Evolutionary conservation across 2,888 invertebrate species (phyloP), one percentile per base, ranked within the genome.

Genomic region (Clepsis dumicolana): DNA sequence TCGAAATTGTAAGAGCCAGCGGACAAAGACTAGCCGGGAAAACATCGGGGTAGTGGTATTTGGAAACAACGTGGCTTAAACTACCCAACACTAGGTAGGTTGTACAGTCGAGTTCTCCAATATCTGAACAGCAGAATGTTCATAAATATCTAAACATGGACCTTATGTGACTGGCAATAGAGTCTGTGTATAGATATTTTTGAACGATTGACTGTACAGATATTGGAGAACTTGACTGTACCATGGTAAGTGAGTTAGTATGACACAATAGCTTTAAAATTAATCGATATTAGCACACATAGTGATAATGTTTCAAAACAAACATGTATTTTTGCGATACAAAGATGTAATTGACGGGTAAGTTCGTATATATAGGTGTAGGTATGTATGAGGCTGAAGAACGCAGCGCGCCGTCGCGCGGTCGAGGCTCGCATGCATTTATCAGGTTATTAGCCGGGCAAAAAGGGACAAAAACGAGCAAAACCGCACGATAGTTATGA

Each of bases 371-470:
- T 64, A 57, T 41, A 41, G 24, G 62, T 63, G 64, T 68, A 56
- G 50, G 64, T 68, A 64, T 68, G 68, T 68, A 64, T 68, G 64
- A 68, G 68, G 64, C 64, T 64, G 64, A 50, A 68, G 68, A 68
- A 68, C 44, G 54, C 62, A 27, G 18, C 41, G 41, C 63, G 63
- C 35, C 50, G 62, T 32, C 32, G 16, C 35, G 35, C 56, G 21
- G 25, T n/a, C 41, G 65, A 38, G 67, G 68, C 59, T 64, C 44
- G 63, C 63, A 67, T 63, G 63, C 68, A 68, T 68, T 68, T 64
- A 68, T 68, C 68, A 64, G 57, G 63, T 68, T 64, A 68, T 68
- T 68, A 68, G 59, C 63, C 59, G 44, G 29, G 68, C 57, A 59
- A 68, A 68, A 68, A 44, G 52, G 59, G 52, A 57, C 62, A 68